phyloP scores from a whole-genome alignment of 2,797 vertebrate genomes.

The Masticophis lateralis region DNA sequence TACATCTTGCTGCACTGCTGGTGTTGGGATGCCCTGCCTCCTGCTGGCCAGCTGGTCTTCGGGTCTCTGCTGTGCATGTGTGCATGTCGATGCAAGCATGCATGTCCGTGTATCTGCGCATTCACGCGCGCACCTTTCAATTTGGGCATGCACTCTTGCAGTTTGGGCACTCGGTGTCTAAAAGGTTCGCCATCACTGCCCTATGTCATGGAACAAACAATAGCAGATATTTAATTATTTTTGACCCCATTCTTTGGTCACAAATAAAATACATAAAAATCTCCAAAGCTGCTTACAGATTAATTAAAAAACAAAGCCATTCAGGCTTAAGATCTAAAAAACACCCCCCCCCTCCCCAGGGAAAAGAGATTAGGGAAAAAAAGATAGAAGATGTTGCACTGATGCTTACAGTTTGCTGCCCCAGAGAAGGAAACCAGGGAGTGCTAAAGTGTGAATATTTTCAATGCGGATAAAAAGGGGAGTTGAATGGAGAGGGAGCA shows the following conservation, averaged over 20 bases:
- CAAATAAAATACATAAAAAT: neutral
- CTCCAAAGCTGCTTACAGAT: neutral
- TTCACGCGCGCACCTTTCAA: no score
- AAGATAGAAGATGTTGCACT: neutral
- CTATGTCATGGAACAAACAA: neutral
- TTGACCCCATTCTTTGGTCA: neutral
- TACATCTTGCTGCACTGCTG: no score
- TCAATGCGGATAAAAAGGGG: neutral
- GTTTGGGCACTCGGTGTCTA: no score
- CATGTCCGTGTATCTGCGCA: no score
- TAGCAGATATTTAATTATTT: neutral
- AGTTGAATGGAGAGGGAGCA: neutral
- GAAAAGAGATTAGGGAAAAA: neutral
- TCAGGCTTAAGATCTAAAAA: neutral
- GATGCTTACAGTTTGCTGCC: neutral
- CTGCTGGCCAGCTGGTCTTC: no score
- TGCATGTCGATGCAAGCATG: no score
- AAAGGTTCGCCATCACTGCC: no score
- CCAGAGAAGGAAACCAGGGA: neutral
- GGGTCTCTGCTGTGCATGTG: no score
- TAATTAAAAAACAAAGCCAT: neutral
- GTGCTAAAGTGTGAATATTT: neutral
- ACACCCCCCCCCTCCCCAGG: fast-evolving
- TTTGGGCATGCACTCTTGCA: no score
- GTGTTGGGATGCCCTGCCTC: no score